phyloP scores from a whole-genome alignment of 2,797 vertebrate species.

The Triplophysa bombifrons region DNA sequence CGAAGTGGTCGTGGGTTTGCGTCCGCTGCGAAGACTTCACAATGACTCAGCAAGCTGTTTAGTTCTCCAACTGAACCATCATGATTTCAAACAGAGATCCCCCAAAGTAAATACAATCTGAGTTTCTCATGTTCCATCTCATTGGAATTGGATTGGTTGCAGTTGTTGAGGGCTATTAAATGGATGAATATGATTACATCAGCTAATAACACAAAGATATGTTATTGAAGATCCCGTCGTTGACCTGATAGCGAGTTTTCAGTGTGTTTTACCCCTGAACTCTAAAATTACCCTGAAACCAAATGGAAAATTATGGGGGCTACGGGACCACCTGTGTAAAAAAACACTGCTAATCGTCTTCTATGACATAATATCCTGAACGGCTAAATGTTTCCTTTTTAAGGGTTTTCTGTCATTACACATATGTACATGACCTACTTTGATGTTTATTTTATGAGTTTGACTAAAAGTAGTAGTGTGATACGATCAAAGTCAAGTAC shows the following conservation, averaged over 20 bases:
- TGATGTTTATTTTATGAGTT: not conserved
- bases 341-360: constrained; percentile 19
- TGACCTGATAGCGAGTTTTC: constrained; percentile 6
- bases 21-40: not conserved
- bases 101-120: not conserved
- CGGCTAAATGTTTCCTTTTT: constrained; percentile 1
- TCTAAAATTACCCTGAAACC: not conserved
- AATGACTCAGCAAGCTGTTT: not conserved
- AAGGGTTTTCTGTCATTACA: not conserved
- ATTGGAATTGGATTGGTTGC: not conserved
- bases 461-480: not conserved
- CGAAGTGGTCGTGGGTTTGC: too few relatives aligned
- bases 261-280: constrained; percentile 4
- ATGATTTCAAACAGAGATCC: not conserved
- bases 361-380: constrained; percentile 30
- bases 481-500: not conserved
- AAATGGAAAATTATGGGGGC: not conserved
- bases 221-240: not conserved
- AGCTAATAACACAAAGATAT: not conserved
- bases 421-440: not conserved
- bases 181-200: not conserved
- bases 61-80: constrained; percentile 3
- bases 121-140: not conserved
- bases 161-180: not conserved
- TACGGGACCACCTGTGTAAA: not conserved